These are phyloP conservation scores for Zapus hudsonius DNA, from an alignment of 2,113 vertebrate genomes.

Conservation along the genomic window DNA sequence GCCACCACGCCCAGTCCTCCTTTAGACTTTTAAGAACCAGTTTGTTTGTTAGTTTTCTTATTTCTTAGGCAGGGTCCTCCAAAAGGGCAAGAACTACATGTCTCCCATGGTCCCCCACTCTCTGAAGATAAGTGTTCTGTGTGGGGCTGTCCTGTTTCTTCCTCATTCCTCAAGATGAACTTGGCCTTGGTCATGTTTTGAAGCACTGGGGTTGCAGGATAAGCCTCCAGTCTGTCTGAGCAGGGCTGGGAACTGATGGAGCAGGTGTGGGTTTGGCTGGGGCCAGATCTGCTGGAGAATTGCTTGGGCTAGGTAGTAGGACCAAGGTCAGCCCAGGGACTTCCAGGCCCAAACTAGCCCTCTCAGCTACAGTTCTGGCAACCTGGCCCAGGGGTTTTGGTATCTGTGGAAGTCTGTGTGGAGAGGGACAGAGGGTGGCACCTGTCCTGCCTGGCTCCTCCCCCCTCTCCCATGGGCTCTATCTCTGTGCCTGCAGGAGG, in stretches of 20 bases:
- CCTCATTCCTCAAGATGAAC: background rate
- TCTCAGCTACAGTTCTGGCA: background rate
- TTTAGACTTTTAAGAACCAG: background rate
- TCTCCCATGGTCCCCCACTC: background rate
- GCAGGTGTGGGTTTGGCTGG: background rate
- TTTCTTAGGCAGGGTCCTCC: background rate
- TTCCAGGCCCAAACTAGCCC: background rate
- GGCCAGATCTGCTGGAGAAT: background rate
- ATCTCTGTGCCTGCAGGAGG: slow-evolving; percentile 85
- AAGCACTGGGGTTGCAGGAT: background rate
- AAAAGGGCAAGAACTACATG: background rate
- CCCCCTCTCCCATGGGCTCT: background rate
- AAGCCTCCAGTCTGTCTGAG: background rate
- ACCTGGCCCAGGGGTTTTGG: background rate
- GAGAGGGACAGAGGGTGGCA: background rate
- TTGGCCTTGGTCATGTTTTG: background rate
- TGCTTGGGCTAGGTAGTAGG: background rate
- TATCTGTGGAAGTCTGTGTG: background rate
- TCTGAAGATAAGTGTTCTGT: background rate
- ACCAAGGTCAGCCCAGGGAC: background rate
- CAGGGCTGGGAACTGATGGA: background rate
- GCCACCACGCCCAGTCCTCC: no score
- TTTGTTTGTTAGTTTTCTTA: background rate
- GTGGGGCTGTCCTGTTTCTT: background rate
- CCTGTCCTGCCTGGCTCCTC: background rate